Conservation (phyloP, 37 sponge, comb jelly and placozoan genomes). For the Geodia barretti region DNA sequence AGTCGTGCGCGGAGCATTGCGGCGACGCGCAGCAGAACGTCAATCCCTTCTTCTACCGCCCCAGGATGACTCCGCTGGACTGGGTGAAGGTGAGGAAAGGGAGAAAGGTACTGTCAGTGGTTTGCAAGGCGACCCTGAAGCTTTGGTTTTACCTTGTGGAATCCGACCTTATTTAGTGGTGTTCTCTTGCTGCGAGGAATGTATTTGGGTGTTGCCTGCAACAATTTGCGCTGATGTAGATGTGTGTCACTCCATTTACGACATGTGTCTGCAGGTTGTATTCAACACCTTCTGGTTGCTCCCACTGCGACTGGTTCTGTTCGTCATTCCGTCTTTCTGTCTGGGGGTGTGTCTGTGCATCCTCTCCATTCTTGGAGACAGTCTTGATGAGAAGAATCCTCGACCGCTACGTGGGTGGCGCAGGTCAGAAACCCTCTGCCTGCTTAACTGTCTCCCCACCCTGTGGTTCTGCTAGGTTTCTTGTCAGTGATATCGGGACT, state of each 20-base stretch:
- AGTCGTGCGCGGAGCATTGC: no score
- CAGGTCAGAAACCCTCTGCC: constrained; percentile 18
- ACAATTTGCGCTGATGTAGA: constrained; percentile 1
- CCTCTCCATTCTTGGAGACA: constrained; percentile 8
- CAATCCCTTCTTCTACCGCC: background rate
- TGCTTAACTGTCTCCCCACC: no score
- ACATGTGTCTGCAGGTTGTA: constrained; percentile 10
- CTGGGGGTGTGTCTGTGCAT: background rate
- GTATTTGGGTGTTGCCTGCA: no score
- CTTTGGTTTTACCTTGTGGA: no score
- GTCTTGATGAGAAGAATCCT: constrained; percentile 30
- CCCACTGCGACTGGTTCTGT: constrained; percentile 36
- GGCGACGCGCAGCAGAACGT: background rate
- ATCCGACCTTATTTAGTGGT: no score
- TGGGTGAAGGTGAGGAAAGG: background rate
- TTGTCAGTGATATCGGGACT: constrained; percentile 2
- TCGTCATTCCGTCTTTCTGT: constrained; percentile 22
- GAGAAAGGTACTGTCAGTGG: background rate
- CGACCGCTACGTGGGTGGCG: constrained; percentile 37
- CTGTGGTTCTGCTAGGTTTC: constrained; percentile 4
- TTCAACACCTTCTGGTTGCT: constrained; percentile 55
- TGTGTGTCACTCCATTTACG: no score
- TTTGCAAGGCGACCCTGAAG: no score
- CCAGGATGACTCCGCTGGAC: background rate
- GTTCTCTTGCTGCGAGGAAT: no score